phyloP scores from a whole-genome alignment of 2,888 invertebrate genomes.

The Spicauda simplicius region DNA sequence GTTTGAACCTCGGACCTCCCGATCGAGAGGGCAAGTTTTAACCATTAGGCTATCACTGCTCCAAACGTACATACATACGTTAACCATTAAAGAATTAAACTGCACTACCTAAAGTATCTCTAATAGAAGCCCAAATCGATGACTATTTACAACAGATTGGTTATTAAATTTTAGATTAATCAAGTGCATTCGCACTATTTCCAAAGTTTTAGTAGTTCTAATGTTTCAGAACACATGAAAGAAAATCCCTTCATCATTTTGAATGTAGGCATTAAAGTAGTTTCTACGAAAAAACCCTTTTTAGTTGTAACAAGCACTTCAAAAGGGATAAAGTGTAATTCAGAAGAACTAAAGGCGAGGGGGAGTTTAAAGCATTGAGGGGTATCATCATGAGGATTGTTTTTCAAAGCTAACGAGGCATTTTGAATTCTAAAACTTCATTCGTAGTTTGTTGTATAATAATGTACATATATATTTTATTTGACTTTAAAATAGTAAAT shows the following conservation, averaged over 20 bases:
- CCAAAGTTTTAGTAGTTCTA: too few species aligned
- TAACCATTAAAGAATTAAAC: too few species aligned
- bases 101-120: too few species aligned
- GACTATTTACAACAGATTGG: too few species aligned
- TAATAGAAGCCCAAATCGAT: too few species aligned
- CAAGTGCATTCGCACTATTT: too few species aligned
- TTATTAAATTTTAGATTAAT: too few species aligned
- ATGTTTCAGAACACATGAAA: background rate
- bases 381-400: slow-evolving; percentile 31
- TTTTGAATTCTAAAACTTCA: slow-evolving; percentile 9
- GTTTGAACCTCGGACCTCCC: too few species aligned
- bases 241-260: background rate
- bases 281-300: slow-evolving; percentile 11
- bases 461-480: background rate
- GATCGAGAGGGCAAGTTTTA: too few species aligned
- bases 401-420: slow-evolving; percentile 30
- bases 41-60: too few species aligned
- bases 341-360: slow-evolving; percentile 14
- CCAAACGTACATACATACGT: too few species aligned
- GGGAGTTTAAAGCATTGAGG: slow-evolving; percentile 22
- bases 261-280: slow-evolving; percentile 5
- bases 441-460: background rate
- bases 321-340: slow-evolving; percentile 20
- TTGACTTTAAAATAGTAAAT: background rate
- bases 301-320: slow-evolving; percentile 13